Evolutionary conservation across 2,888 invertebrate species (phyloP).

Genomic region (Tricholauxania praeusta): DNA sequence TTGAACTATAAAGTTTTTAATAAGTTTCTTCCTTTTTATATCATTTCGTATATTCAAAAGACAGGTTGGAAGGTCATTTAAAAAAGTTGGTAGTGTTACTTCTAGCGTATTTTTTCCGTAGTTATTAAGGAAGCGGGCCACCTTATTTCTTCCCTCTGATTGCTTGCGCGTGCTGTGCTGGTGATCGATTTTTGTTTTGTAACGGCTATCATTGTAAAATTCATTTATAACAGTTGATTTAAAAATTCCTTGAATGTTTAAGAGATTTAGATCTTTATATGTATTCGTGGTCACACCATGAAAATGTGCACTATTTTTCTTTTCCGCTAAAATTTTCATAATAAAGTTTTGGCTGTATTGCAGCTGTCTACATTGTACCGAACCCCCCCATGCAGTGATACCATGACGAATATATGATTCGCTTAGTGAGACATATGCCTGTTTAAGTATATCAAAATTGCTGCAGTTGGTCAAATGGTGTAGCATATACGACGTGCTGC

Average conservation of each 20-base stretch:
- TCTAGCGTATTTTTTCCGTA: neutral
- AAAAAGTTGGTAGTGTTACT: neutral
- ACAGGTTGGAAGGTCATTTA: neutral
- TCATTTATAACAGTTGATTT: neutral
- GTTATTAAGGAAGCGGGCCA: neutral
- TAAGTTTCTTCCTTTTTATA: neutral
- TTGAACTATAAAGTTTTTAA: neutral
- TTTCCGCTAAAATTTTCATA: neutral
- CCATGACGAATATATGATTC: constrained; percentile 4
- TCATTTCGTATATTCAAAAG: neutral
- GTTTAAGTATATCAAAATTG: no score
- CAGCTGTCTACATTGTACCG: neutral
- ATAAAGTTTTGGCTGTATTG: neutral
- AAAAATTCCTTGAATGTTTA: neutral
- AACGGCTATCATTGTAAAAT: neutral
- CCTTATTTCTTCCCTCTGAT: neutral
- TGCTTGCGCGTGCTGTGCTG: neutral
- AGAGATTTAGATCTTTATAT: neutral
- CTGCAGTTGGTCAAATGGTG: neutral
- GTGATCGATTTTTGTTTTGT: neutral
- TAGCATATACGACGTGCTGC: neutral
- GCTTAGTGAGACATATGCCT: neutral
- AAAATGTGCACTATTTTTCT: neutral
- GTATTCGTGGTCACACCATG: no score
- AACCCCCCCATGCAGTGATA: neutral